Conservation (phyloP, 2,797 vertebrate species). For the Eulemur mongoz region DNA sequence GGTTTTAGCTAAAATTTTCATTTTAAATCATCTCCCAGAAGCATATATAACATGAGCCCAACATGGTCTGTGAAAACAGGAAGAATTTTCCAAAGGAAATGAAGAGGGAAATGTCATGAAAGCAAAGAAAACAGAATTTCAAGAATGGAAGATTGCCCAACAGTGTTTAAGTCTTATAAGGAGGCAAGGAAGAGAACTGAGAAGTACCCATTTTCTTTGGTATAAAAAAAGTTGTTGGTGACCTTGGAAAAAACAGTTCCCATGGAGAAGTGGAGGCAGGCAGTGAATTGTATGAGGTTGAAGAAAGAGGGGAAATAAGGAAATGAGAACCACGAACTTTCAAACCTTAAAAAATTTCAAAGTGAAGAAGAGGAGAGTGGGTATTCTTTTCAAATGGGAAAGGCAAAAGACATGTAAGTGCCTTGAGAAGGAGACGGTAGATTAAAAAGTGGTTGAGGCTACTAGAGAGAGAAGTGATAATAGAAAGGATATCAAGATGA, state of each 20-base stretch:
- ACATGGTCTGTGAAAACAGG: background rate
- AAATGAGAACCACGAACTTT: background rate
- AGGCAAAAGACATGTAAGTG: background rate
- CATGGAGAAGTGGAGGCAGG: background rate
- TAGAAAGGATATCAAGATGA: background rate
- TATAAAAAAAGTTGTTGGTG: background rate
- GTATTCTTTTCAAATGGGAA: background rate
- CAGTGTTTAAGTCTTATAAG: background rate
- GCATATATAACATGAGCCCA: background rate
- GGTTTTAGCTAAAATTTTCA: background rate
- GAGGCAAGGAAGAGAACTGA: background rate
- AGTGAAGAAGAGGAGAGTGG: background rate
- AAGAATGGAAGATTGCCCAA: background rate
- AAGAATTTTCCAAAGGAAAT: background rate
- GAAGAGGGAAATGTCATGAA: background rate
- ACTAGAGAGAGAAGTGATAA: background rate
- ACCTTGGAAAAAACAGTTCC: background rate
- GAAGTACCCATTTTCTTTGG: background rate
- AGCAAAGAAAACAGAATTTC: background rate
- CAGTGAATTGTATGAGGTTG: background rate
- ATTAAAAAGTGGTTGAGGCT: background rate
- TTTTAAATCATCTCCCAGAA: background rate
- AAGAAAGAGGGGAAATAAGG: background rate
- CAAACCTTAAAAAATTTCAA: background rate
- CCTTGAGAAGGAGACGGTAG: background rate